Evolutionary conservation across 2,888 invertebrate genomes (phyloP).

Genomic region (Cephus runcator): DNA sequence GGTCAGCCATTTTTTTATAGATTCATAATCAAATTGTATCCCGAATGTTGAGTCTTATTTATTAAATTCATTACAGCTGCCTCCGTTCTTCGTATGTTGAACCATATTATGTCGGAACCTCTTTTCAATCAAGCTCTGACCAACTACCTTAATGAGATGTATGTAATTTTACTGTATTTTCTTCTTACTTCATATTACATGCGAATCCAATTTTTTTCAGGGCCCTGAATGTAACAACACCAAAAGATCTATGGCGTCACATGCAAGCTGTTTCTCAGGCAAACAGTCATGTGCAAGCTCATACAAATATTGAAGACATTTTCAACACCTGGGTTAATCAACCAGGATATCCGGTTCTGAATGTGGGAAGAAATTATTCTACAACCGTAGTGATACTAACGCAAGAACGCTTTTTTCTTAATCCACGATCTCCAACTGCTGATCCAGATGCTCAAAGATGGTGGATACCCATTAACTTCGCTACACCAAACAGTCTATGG

Average conservation of each 20-base stretch:
- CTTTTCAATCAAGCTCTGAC: slow-evolving; percentile 38
- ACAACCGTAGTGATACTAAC: slow-evolving; percentile 24
- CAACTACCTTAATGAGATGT: slow-evolving; percentile 42
- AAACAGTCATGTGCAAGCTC: slow-evolving; percentile 54
- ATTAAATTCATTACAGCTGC: slow-evolving; percentile 32
- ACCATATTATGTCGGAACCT: slow-evolving; percentile 31
- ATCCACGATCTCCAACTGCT: slow-evolving; percentile 6
- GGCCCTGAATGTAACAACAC: slow-evolving; percentile 24
- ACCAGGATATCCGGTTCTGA: slow-evolving; percentile 76
- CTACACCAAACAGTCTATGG: slow-evolving; percentile 70
- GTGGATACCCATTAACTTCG: slow-evolving; percentile 85
- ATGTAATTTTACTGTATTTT: slow-evolving; percentile 19
- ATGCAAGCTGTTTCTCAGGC: slow-evolving; percentile 64
- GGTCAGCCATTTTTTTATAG: slow-evolving; percentile 58
- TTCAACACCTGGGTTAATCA: slow-evolving; percentile 81
- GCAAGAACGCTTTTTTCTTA: slow-evolving; percentile 73
- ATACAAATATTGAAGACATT: slow-evolving; percentile 67
- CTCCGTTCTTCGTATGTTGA: slow-evolving; percentile 46
- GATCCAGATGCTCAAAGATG: slow-evolving; percentile 63
- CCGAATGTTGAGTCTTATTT: not conserved
- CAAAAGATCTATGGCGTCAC: slow-evolving; percentile 74
- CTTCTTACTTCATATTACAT: not conserved
- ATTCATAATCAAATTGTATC: not conserved
- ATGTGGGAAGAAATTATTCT: slow-evolving; percentile 69
- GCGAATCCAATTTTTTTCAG: slow-evolving; percentile 12